Base-by-base conservation (phyloP, 1,140 invertebrate species). In the Anoplophora glabripennis region DNA sequence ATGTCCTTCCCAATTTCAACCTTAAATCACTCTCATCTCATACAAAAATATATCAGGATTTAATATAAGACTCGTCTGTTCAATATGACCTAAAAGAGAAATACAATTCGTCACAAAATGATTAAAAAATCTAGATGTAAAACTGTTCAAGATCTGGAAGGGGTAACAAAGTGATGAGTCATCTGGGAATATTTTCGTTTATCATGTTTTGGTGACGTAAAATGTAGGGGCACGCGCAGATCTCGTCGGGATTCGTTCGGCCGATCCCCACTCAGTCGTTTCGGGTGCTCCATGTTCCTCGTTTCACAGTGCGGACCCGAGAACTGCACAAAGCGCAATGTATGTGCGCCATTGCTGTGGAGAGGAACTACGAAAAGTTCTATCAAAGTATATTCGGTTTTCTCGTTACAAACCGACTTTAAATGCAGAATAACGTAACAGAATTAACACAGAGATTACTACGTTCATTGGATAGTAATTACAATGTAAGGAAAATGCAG, bases 401-500 rank as follows among this genome's bases (percentile, higher is more conserved):
- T 74, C 69, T 69, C 72, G 72, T 60, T 73, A 72, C 70, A 75
- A 71, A 72, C 68, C 67, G 68, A 71, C 65, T 72, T 73, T 76
- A 76, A 73, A 82, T 82, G 81, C 80, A 82, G 80, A 81, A 77
- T 79, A 77, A 80, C 78, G 80, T 80, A 76, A 80, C 77, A 73
- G 82, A 85, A 77, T 78, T 85, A 74, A 83, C 83, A 68, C 79
- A 82, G 72, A 83, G 79, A 79, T 81, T 85, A 77, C 80, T 83
- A 72, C 78, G 82, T 80, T 81, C 84, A 66, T 77, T 86, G 71
- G 84, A 85, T 78, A 80, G 79, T 75, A 82, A 85, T 76, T 84
- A 86, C 76, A 84, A 85, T 84, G 84, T 86, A 83, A 84, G 84
- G 77, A 76, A 70, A 69, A 71, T 59, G 52, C 53, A 51, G 63